Evolutionary conservation across 2,797 vertebrate species (phyloP).

Genomic region (Peromyscus melanophrys): DNA sequence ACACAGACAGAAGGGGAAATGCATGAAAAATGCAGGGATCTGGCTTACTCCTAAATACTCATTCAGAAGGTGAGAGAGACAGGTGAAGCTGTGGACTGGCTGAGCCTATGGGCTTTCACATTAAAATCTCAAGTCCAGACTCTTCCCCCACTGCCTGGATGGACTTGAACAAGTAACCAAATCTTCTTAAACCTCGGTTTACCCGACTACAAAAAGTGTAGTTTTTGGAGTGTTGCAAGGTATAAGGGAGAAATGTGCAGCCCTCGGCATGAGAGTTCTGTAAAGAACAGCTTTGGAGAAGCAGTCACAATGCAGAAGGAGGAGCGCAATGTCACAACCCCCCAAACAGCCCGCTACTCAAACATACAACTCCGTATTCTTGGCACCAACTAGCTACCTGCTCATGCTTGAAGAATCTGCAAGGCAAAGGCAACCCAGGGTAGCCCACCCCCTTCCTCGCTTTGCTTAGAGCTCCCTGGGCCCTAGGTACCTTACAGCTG

Average conservation of each 20-base stretch:
- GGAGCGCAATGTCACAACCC: neutral
- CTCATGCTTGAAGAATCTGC: neutral
- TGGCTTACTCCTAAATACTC: neutral
- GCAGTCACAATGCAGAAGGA: neutral
- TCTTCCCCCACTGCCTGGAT: neutral
- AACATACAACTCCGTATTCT: neutral
- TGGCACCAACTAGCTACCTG: neutral
- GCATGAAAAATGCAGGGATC: neutral
- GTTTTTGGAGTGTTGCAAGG: neutral
- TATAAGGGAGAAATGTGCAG: neutral
- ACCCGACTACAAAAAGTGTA: neutral
- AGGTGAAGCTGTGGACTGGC: neutral
- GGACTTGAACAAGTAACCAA: neutral
- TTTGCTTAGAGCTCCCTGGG: neutral
- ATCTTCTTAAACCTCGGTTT: neutral
- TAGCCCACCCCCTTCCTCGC: fast-evolving
- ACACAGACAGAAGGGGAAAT: neutral
- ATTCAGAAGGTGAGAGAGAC: neutral
- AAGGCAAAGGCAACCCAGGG: neutral
- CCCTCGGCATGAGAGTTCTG: neutral
- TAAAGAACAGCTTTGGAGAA: neutral
- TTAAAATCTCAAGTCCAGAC: neutral
- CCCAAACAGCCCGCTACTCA: neutral
- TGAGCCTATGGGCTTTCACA: neutral
- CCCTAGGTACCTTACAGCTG: neutral